Evolutionary conservation across 2,888 invertebrate genomes (phyloP).

Genomic region (Pterostichus niger): DNA sequence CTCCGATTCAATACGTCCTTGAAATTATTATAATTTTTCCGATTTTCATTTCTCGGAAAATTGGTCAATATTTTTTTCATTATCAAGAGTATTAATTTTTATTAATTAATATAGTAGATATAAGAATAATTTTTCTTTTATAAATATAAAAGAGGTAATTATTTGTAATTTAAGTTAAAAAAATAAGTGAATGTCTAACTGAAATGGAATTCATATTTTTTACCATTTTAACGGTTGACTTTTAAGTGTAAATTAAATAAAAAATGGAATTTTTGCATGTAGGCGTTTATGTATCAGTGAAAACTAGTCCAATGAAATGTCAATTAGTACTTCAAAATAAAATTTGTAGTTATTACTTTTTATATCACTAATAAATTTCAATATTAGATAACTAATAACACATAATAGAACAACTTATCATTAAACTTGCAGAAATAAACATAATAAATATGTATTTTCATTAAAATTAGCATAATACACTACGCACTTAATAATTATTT

Average conservation of each 20-base stretch:
- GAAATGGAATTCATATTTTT: not conserved
- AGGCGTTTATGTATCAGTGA: not conserved
- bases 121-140: no score
- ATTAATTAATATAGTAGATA: no score
- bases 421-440: conserved; percentile 22
- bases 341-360: conserved; percentile 8
- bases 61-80: no score
- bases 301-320: conserved; percentile 38
- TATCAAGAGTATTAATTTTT: no score
- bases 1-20: no score
- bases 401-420: not conserved
- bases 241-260: conserved; percentile 14
- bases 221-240: not conserved
- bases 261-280: not conserved
- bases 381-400: not conserved
- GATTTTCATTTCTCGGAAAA: no score
- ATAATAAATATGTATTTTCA: conserved; percentile 8
- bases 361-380: conserved; percentile 6
- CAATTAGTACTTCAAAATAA: conserved; percentile 7
- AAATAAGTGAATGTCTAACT: not conserved
- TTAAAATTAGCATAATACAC: conserved; percentile 51
- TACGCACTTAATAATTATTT: conserved; percentile 46
- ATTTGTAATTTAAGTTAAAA: no score
- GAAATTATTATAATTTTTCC: no score
- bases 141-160: no score